Base-by-base conservation (phyloP, 2,888 invertebrate genomes). In the Aphelenchoides bicaudatus region DNA sequence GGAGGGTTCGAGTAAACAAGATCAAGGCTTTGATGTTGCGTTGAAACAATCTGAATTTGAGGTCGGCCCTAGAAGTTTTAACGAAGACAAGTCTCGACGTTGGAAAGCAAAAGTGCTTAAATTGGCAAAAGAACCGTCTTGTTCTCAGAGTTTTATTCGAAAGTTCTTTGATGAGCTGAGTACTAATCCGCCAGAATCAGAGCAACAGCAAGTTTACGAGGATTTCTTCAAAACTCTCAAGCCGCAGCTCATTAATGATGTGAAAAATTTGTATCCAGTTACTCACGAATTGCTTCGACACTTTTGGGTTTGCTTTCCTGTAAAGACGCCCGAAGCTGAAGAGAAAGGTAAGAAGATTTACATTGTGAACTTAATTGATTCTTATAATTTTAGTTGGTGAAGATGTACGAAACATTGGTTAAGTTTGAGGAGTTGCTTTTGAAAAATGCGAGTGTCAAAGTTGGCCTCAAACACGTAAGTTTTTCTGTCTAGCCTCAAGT, bases 221-320 rank as follows among this genome's bases (percentile, higher is more conserved):
- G 39, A 52, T n/a, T 61, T 66, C 28, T 66, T 25, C 16, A 16
- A 23, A 19, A 56, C 34, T 13, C 8, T 63, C 1, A 47, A 34
- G n/a, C 39, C 46, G 5, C 46, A 38, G n/a, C 43, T 51, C 8
- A 10, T 67, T 77, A 85, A 85, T 43, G 93, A 94, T 76, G 83
- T 94, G 10, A 85, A 87, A 57, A 86, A 88, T 63, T 82, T 92
- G 52, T 93, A 94, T 82, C 84, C 88, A 52, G 89, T 90, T 0
- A 84, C 89, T 3, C 87, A 89, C 62, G 96, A 96, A 82, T 82
- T 98, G 59, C 82, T 94, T 13, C 86, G 89, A 60, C 93, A 94
- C 81, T 89, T 96, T 82, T 98, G 96, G 94, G 85, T 87, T 43
- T 89, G 92, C 80, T 93, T 96, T 83, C 86, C 87, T 1, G 87